A percentile compares a stretch with the other conserved stretches of the same genome.
Evolutionary conservation across 2,113 vertebrate species (phyloP).

Genomic region (Onychostoma macrolepis): DNA sequence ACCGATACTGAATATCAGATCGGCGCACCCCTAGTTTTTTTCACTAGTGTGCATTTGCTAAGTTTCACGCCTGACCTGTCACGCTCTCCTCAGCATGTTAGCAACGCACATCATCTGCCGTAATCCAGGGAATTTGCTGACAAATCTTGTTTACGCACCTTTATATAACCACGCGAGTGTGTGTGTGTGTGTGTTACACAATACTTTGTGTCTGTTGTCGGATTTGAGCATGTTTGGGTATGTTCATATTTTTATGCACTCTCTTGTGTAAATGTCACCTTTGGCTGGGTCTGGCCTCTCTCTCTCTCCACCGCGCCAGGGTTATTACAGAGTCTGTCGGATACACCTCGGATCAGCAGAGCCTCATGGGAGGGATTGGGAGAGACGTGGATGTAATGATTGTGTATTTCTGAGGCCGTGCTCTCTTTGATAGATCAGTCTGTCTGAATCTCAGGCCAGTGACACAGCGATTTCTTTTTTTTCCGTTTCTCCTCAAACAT

Average conservation of each 20-base stretch:
- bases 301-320: not conserved
- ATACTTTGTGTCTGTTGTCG: not conserved
- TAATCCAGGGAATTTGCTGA: slow-evolving; percentile 30
- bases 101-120: not conserved
- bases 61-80: not conserved
- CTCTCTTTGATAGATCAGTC: slow-evolving; percentile 29
- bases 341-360: slow-evolving; percentile 24
- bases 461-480: not conserved
- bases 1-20: too few species aligned
- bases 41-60: not conserved
- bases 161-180: not conserved
- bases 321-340: slow-evolving; percentile 27
- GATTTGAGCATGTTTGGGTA: not conserved
- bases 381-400: not conserved
- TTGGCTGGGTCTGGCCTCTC: slow-evolving; percentile 8
- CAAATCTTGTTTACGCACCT: slow-evolving; percentile 19
- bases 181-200: not conserved
- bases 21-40: not conserved
- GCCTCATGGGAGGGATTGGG: slow-evolving; percentile 33
- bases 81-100: slow-evolving; percentile 10
- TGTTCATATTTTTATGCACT: not conserved
- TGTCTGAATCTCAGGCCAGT: not conserved
- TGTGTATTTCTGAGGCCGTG: not conserved
- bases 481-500: not conserved
- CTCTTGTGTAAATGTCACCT: slow-evolving; percentile 19